phyloP scores from a whole-genome alignment of 2,113 vertebrate genomes.

The Suncus etruscus region DNA sequence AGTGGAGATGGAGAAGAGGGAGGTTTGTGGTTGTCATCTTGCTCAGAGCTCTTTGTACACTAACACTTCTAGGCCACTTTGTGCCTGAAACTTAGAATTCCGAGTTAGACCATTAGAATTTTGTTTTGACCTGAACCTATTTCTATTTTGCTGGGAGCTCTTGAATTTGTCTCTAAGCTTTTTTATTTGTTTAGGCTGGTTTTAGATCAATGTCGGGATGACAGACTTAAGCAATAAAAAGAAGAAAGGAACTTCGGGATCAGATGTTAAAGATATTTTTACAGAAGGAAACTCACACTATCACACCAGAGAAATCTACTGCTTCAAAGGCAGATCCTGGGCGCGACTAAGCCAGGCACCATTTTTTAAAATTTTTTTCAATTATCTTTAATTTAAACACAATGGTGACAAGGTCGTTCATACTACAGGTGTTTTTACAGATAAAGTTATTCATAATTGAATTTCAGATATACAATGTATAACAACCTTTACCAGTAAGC shows the following conservation, averaged over 20 bases:
- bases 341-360: neutral
- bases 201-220: neutral
- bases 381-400: neutral
- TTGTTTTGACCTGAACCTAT: conserved; percentile 5
- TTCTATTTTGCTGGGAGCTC: neutral
- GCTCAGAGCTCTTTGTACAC: neutral
- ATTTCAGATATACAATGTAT: no score
- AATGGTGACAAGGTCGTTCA: no score
- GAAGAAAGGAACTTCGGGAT: neutral
- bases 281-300: neutral
- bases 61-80: neutral
- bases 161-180: neutral
- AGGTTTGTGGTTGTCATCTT: neutral
- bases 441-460: no score
- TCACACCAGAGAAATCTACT: neutral
- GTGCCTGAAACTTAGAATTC: neutral
- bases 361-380: no score
- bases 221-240: conserved; percentile 1
- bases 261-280: neutral
- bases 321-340: neutral
- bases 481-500: no score
- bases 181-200: neutral
- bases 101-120: neutral
- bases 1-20: neutral
- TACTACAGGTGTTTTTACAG: no score